Evolutionary conservation across 2,797 vertebrate species (phyloP).

Genomic region (Eidolon dupreanum): DNA sequence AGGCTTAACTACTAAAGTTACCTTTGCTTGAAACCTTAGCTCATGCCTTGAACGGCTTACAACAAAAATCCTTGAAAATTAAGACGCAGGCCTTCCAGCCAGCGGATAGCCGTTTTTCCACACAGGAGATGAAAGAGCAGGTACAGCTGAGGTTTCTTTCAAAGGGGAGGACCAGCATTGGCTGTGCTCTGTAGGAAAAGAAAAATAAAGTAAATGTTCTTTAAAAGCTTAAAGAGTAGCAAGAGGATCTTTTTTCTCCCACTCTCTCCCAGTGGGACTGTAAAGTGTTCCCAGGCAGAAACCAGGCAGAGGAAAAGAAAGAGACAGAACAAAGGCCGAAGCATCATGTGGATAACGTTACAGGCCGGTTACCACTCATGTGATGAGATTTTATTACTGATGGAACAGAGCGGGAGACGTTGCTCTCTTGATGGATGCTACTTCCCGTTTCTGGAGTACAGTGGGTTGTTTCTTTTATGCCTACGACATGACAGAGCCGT

Average conservation of each 20-base stretch:
- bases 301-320: constrained; percentile 24
- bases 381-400: constrained; percentile 68
- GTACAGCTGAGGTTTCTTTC: not conserved
- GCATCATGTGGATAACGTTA: constrained; percentile 65
- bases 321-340: constrained; percentile 68
- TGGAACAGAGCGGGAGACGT: constrained; percentile 64
- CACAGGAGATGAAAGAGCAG: constrained; percentile 57
- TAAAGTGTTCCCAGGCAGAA: constrained; percentile 62
- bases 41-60: constrained; percentile 49
- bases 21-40: constrained; percentile 76
- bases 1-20: constrained; percentile 68
- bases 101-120: constrained; percentile 59
- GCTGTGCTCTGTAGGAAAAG: not conserved
- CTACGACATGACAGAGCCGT: not conserved
- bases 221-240: constrained; percentile 67
- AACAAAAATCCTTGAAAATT: constrained; percentile 75
- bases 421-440: constrained; percentile 48
- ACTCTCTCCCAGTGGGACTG: constrained; percentile 31
- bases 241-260: not conserved
- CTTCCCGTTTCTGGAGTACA: constrained; percentile 61
- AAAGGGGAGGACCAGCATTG: constrained; percentile 54
- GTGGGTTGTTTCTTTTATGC: constrained; percentile 6
- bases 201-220: constrained; percentile 45
- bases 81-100: constrained; percentile 32
- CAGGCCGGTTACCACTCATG: constrained; percentile 64